Conservation (phyloP, 35 echinoderm and acorn worm genomes). For the Strongylocentrotus purpuratus region DNA sequence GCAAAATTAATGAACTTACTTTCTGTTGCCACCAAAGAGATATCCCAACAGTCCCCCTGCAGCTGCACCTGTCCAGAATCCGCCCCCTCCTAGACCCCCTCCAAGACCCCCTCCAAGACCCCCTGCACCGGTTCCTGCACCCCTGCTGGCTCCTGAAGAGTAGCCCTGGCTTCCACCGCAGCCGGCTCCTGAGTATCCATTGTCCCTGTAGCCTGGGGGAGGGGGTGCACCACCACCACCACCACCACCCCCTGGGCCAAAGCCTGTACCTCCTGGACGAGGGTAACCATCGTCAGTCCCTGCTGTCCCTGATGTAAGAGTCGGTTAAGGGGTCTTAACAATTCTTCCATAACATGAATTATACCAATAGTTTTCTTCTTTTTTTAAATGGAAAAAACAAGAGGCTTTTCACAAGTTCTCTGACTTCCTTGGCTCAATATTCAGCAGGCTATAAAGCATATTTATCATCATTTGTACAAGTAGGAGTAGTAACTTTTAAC, state of each 20-base stretch:
- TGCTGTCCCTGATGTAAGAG: conserved; percentile 32
- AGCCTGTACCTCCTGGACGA: conserved; percentile 51
- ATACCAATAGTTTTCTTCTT: too few species aligned
- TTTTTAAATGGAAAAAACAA: too few species aligned
- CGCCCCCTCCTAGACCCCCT: conserved; percentile 79
- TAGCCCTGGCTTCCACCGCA: conserved; percentile 15
- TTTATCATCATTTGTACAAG: too few species aligned
- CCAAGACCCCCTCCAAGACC: conserved; percentile 52
- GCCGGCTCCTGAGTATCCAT: conserved; percentile 55
- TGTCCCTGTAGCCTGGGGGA: conserved; percentile 69
- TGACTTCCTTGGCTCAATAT: too few species aligned
- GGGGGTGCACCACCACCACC: conserved; percentile 66
- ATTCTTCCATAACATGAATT: too few species aligned
- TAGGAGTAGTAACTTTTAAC: too few species aligned
- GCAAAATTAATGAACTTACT: background rate
- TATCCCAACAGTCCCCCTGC: conserved; percentile 94
- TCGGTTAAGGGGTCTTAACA: background rate
- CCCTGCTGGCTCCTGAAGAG: background rate
- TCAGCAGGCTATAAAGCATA: too few species aligned
- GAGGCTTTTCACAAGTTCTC: too few species aligned
- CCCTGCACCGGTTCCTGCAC: conserved; percentile 1
- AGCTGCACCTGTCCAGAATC: conserved; percentile 96
- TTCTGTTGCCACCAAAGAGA: conserved; percentile 68
- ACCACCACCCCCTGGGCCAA: conserved; percentile 52
- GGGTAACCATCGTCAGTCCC: conserved; percentile 74